A percentile compares a stretch with the other conserved stretches of the same genome.
Conservation (phyloP, 2,888 invertebrate genomes). For the Diadegma fenestrale region DNA sequence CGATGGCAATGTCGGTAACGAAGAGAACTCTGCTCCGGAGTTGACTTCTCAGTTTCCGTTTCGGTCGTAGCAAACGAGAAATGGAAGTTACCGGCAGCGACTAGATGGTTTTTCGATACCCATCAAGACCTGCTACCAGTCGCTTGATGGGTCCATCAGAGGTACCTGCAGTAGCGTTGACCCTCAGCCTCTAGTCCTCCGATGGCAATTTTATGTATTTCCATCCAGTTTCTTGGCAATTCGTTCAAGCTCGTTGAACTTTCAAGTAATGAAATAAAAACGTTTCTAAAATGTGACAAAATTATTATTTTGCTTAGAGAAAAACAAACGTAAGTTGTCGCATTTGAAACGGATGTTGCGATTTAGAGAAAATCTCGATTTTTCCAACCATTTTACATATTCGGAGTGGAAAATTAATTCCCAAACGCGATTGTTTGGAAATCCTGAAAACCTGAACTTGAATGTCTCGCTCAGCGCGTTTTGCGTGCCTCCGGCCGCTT, state of each 20-base stretch:
- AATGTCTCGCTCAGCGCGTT: neutral
- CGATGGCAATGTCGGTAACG: slow-evolving; percentile 71
- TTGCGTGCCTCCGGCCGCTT: slow-evolving; percentile 13
- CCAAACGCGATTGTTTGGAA: neutral
- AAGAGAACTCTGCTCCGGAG: slow-evolving; percentile 62
- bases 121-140: slow-evolving; percentile 65
- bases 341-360: neutral
- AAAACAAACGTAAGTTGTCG: neutral
- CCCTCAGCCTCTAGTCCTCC: slow-evolving; percentile 42
- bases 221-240: neutral
- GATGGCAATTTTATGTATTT: slow-evolving; percentile 37
- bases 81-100: slow-evolving; percentile 69
- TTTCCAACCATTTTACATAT: neutral
- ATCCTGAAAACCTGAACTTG: slow-evolving; percentile 4
- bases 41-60: slow-evolving; percentile 65
- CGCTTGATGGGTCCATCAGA: slow-evolving; percentile 66
- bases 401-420: neutral
- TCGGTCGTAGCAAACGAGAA: slow-evolving; percentile 59
- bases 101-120: slow-evolving; percentile 70
- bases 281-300: neutral
- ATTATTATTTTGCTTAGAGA: neutral
- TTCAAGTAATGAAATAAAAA: neutral
- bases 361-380: neutral
- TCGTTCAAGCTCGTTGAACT: neutral
- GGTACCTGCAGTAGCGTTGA: slow-evolving; percentile 65